These are phyloP conservation scores for Cairina moschata DNA, from an alignment of 2,113 vertebrate species.

Conservation along the genomic window DNA sequence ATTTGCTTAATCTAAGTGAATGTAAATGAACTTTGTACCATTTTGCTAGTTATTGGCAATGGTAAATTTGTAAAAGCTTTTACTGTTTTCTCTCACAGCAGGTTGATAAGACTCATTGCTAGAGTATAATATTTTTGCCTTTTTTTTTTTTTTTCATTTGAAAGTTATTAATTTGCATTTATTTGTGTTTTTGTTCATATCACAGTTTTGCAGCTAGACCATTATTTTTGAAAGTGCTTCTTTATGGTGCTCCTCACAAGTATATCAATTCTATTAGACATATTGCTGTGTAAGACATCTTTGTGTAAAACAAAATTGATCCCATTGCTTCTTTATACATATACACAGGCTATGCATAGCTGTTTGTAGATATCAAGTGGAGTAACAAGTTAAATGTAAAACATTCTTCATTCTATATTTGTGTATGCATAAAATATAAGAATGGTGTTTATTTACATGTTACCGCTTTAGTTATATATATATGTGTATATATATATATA, in stretches of 20 bases:
- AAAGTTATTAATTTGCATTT: conserved; percentile 2
- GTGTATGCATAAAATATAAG: not conserved
- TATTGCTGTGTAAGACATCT: not conserved
- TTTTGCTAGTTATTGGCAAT: not conserved
- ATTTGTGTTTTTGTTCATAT: not conserved
- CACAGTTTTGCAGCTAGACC: not conserved
- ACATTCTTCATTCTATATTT: not conserved
- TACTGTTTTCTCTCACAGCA: not conserved
- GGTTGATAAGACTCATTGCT: not conserved
- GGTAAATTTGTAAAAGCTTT: not conserved
- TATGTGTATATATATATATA: too few species aligned
- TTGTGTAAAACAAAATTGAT: not conserved
- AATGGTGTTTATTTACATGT: not conserved
- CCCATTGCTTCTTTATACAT: not conserved
- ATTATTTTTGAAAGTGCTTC: not conserved
- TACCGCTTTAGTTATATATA: not conserved
- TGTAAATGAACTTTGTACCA: not conserved
- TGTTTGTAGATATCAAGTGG: not conserved
- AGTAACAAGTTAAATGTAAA: not conserved
- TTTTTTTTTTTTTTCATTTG: not conserved
- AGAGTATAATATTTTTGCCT: not conserved
- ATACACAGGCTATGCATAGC: not conserved
- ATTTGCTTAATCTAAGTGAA: not conserved
- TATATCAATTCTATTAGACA: not conserved
- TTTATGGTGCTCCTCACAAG: not conserved